Percentiles rank a stretch among this genome's conserved stretches.
Evolutionary conservation across 1,140 invertebrate genomes (phyloP).

Genomic region (Aphelinus certus): DNA sequence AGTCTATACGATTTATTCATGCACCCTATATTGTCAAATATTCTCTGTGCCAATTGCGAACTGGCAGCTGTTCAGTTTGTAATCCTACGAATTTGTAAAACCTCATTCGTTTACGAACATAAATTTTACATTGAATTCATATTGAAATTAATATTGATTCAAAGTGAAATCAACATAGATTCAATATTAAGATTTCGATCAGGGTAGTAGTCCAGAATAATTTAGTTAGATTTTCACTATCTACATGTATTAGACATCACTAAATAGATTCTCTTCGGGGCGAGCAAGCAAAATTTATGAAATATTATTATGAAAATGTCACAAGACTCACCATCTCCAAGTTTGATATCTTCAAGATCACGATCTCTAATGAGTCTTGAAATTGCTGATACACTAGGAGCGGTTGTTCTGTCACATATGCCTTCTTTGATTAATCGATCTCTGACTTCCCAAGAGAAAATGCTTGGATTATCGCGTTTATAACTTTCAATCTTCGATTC

Average conservation of each 20-base stretch:
- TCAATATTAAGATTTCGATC: too few species aligned
- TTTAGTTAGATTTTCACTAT: neutral
- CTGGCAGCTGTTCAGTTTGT: too few species aligned
- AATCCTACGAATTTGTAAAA: too few species aligned
- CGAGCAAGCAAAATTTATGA: too few species aligned
- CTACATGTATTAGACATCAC: neutral
- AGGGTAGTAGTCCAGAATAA: too few species aligned
- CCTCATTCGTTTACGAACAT: too few species aligned
- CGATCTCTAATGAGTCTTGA: slow-evolving; percentile 82
- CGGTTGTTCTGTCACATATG: slow-evolving; percentile 81
- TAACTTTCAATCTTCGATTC: slow-evolving; percentile 87
- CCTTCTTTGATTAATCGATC: slow-evolving; percentile 85
- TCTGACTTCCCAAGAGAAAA: slow-evolving; percentile 92
- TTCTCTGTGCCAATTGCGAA: too few species aligned
- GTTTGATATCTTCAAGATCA: slow-evolving; percentile 68
- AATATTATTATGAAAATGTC: neutral
- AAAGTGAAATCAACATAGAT: too few species aligned
- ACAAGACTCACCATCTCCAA: slow-evolving; percentile 47
- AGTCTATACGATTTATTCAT: neutral
- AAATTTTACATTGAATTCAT: too few species aligned
- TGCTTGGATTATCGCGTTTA: slow-evolving; percentile 86
- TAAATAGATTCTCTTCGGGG: too few species aligned
- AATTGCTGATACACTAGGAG: slow-evolving; percentile 85
- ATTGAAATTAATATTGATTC: too few species aligned
- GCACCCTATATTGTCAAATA: too few species aligned